These are phyloP conservation scores for Crotophaga sulcirostris DNA, from an alignment of 2,113 vertebrate genomes.

Conservation along the genomic window DNA sequence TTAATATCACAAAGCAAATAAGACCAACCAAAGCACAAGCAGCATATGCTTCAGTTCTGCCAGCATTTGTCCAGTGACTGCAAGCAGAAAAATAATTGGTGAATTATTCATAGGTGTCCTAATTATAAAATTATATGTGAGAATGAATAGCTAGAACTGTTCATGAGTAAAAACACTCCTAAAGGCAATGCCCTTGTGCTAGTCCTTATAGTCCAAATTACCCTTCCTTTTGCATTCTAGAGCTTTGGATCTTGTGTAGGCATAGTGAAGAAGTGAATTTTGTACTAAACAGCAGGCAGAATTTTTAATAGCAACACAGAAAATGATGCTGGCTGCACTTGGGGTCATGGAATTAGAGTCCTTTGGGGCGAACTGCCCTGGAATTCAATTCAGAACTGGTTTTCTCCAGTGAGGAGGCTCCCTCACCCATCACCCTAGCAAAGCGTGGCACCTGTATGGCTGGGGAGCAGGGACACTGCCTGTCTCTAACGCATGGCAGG, in stretches of 20 bases:
- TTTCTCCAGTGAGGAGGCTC: not conserved
- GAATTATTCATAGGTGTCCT: not conserved
- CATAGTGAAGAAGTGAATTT: not conserved
- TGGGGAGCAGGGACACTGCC: not conserved
- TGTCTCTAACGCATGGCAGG: not conserved
- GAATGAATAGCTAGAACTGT: not conserved
- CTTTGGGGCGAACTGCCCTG: not conserved
- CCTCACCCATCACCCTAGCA: not conserved
- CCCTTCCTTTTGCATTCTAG: not conserved
- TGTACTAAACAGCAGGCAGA: not conserved
- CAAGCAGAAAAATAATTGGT: not conserved
- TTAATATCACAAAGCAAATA: not conserved
- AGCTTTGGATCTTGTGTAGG: not conserved
- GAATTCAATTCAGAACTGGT: not conserved
- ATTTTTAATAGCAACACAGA: not conserved
- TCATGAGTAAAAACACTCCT: not conserved
- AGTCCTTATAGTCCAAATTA: not conserved
- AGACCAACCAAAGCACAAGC: not conserved
- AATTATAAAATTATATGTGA: not conserved
- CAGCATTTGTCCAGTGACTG: not conserved
- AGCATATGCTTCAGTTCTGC: not conserved
- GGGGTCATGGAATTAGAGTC: not conserved
- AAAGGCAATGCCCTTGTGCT: not conserved
- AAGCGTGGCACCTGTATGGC: fast-evolving
- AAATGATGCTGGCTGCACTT: not conserved